Percentiles rank a stretch among this genome's conserved stretches.
Evolutionary conservation across 2,797 vertebrate species (phyloP).

Genomic region (Micrastur ruficollis): DNA sequence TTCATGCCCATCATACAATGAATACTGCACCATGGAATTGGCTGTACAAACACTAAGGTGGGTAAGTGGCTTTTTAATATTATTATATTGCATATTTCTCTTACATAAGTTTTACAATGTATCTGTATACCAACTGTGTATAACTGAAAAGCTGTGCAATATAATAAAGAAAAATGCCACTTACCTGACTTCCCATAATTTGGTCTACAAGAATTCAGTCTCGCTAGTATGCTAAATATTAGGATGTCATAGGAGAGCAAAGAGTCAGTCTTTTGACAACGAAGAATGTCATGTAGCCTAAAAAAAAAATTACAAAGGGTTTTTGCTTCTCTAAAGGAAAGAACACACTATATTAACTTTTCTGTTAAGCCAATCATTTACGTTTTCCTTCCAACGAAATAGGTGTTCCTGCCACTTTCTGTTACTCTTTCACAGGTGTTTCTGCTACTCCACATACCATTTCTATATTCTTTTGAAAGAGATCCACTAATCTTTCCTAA

Average conservation of each 20-base stretch:
- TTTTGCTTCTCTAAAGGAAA: constrained; percentile 22
- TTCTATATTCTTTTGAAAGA: background rate
- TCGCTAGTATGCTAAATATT: constrained; percentile 39
- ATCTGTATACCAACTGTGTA: background rate
- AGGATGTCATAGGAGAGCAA: background rate
- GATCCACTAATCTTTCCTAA: background rate
- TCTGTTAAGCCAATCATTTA: background rate
- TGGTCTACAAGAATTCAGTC: constrained; percentile 23
- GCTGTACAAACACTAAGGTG: background rate
- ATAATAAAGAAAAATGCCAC: constrained; percentile 50
- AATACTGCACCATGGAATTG: background rate
- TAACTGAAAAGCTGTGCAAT: constrained; percentile 13
- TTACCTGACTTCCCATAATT: constrained; percentile 13
- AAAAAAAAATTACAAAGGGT: background rate
- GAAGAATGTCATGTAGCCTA: background rate
- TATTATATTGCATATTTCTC: constrained; percentile 23
- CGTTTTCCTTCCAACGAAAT: background rate
- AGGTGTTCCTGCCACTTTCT: background rate
- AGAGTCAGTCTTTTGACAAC: background rate
- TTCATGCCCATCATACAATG: background rate
- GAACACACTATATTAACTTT: background rate
- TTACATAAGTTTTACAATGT: background rate
- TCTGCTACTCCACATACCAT: background rate
- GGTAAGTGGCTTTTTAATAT: constrained; percentile 34
- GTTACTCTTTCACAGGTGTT: background rate